Evolutionary conservation across 2,797 vertebrate genomes (phyloP).

Genomic region (Luscinia luscinia): DNA sequence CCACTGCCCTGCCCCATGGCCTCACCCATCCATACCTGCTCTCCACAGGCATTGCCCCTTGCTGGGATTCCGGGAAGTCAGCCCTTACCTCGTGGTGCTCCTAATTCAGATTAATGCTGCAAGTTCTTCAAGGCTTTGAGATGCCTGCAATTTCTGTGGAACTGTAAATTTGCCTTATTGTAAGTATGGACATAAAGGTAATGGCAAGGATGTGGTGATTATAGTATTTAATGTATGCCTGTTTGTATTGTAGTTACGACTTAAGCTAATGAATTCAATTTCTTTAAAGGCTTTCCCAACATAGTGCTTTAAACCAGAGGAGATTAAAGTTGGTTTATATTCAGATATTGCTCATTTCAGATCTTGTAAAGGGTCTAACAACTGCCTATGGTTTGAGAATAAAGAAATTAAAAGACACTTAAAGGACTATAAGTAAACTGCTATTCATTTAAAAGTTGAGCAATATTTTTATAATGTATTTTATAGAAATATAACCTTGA

Average conservation of each 20-base stretch:
- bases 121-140: background rate
- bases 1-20: rapidly evolving
- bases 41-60: background rate
- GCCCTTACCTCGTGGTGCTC: background rate
- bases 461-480: background rate
- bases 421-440: background rate
- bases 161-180: background rate
- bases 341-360: slow-evolving; percentile 53
- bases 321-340: slow-evolving; percentile 46
- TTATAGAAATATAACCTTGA: background rate
- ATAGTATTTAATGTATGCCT: slow-evolving; percentile 7
- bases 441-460: background rate
- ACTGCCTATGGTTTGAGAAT: slow-evolving; percentile 15
- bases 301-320: slow-evolving; percentile 40
- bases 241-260: slow-evolving; percentile 22
- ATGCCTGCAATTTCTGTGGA: background rate
- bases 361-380: slow-evolving; percentile 10
- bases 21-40: too few species aligned
- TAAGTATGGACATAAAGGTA: slow-evolving; percentile 9
- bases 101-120: background rate
- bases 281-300: slow-evolving; percentile 30
- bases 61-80: background rate
- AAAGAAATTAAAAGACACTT: slow-evolving; percentile 17
- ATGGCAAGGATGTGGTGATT: background rate
- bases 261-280: slow-evolving; percentile 36